Evolutionary conservation across 2,888 invertebrate genomes (phyloP), one percentile per base, ranked within the genome.

Genomic region (Malthinus seriepunctatus): DNA sequence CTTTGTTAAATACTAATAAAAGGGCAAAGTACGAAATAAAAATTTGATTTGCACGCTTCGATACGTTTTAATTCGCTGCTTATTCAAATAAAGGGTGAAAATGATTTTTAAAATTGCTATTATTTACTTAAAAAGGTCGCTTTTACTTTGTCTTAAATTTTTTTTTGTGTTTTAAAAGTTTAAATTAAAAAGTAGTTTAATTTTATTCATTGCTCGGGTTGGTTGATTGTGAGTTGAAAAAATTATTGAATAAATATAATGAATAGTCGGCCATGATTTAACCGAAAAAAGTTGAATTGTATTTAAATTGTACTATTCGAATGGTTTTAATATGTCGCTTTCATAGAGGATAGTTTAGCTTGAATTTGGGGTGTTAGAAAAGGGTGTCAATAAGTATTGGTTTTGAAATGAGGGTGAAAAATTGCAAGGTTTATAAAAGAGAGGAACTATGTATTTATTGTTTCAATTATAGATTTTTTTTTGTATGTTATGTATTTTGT

Each of bases 51-150:
- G 67, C 64, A 67, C 72, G 69, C 70, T 68, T 65, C 69, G 69
- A 70, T 67, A 70, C 71, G 67, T 73, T 72, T 70, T 72, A 71
- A 69, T 71, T 71, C 69, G 60, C 69, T 67, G 66, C 63, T 69
- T 68, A 70, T 68, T 63, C 69, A 73, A 73, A 73, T 65, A 73
- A 68, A 68, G 69, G 70, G 71, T 60, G 58, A 37, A 47, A 59
- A 50, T 54, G 55, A 60, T 57, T 61, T 61, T 57, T 61, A 49
- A 61, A 58, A 57, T 58, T 57, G 57, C 60, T 38, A 55, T 54
- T 59, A 50, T 54, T 59, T 59, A 42, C 54, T 59, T 54, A 54
- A 54, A 59, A 59, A 52, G 52, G 34, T 35, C 52, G 42, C 42
- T 34, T 53, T 57, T 47, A 23, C 23, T 23, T 23, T 23, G 23